phyloP scores from a whole-genome alignment of 2,888 invertebrate species.

The Xestia ashworthii region DNA sequence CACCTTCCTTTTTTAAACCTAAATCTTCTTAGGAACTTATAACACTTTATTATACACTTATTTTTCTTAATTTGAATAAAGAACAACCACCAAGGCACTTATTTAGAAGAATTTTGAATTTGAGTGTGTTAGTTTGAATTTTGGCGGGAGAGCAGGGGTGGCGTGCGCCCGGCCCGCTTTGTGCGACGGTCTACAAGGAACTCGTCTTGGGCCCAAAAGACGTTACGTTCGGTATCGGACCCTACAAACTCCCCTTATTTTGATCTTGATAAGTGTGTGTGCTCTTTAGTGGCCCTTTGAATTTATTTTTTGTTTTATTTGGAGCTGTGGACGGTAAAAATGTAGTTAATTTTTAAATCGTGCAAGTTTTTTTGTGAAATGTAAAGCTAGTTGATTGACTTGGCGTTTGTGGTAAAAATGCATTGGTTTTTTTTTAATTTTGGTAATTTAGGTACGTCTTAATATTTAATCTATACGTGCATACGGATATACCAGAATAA shows the following conservation, averaged over 20 bases:
- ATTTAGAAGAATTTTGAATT: conserved; percentile 36
- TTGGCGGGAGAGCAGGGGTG: conserved; percentile 78
- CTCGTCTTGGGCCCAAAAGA: conserved; percentile 88
- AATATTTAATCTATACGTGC: neutral
- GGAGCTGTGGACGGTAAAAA: neutral
- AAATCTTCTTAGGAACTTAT: neutral
- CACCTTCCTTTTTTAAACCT: conserved; percentile 3
- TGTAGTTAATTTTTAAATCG: neutral
- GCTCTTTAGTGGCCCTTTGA: conserved; percentile 77
- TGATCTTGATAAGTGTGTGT: conserved; percentile 81
- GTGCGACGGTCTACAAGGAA: conserved; percentile 86
- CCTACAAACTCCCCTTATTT: conserved; percentile 86
- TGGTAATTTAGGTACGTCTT: too few species aligned
- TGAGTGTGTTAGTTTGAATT: conserved; percentile 70
- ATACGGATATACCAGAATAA: neutral
- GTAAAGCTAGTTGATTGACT: neutral
- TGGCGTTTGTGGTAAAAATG: neutral
- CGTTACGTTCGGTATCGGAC: conserved; percentile 82
- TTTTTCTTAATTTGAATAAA: conserved; percentile 19
- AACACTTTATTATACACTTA: neutral
- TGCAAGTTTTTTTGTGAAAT: neutral
- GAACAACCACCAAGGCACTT: conserved; percentile 41
- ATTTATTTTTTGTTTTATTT: conserved; percentile 21
- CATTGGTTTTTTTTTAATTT: neutral
- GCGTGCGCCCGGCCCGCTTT: conserved; percentile 82